phyloP scores from a whole-genome alignment of 2,113 vertebrate species.

The Pongo abelii region DNA sequence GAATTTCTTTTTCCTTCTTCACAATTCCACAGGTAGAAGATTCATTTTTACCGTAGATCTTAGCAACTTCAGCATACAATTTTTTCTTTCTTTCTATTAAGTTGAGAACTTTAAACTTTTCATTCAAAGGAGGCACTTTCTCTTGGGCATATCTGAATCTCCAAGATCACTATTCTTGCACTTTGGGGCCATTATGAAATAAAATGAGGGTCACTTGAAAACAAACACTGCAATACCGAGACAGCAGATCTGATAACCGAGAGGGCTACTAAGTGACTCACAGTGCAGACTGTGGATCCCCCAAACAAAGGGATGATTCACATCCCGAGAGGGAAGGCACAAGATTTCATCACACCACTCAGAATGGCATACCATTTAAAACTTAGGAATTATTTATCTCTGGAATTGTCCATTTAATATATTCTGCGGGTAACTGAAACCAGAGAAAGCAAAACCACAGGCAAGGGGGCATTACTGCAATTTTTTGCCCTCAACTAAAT shows the following conservation, averaged over 20 bases:
- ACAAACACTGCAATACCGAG: not conserved
- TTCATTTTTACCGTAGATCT: not conserved
- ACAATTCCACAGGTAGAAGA: not conserved
- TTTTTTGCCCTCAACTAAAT: not conserved
- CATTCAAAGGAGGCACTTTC: not conserved
- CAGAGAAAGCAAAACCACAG: not conserved
- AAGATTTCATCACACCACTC: not conserved
- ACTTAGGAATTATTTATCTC: not conserved
- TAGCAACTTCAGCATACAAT: not conserved
- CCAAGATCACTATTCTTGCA: not conserved
- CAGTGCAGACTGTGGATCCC: not conserved
- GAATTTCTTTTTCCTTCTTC: not conserved
- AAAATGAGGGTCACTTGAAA: not conserved
- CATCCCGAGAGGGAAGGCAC: not conserved
- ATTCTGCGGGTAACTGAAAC: not conserved
- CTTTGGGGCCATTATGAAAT: not conserved
- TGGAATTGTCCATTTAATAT: not conserved
- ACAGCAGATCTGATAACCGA: not conserved
- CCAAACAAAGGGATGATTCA: not conserved
- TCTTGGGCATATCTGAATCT: not conserved
- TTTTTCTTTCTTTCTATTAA: not conserved
- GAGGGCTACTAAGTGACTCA: not conserved
- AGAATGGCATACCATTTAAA: not conserved
- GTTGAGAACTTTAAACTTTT: not conserved
- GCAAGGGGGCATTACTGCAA: not conserved